Base-by-base conservation (phyloP, 2,888 invertebrate genomes). In the Anthoptus insignis region DNA sequence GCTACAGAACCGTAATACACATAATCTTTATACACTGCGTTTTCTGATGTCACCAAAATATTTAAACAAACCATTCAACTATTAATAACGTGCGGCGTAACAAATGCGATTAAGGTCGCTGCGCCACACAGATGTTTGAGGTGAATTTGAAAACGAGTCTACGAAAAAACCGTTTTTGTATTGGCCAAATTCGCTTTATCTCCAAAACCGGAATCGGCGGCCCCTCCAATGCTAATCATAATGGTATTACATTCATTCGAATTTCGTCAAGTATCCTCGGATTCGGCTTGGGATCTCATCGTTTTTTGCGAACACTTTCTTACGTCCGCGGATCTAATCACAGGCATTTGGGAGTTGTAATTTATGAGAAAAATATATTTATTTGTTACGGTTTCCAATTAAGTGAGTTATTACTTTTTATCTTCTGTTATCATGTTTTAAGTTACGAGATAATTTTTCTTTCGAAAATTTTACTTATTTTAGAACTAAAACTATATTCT, bases 181-280 rank as follows among this genome's bases (percentile, higher is more conserved):
- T 81, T 84, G 82, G 81, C 83, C 76, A 88, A 90, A 87, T 88
- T 88, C 86, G 82, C 81, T 90, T 89, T 91, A 90, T 89, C 84
- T 84, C 80, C 83, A 82, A 92, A 91, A 93, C 92, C 88, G 89
- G 91, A 89, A 91, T 91, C 84, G 78, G 77, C 82, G 81, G 86
- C 85, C 88, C 90, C 90, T 89, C 81, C 82, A 90, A 91, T 90
- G 90, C 91, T 92, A 92, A 93, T 93, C 90, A 87, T 91, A 92
- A 92, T 91, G 84, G 88, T 86, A 92, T 91, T 92, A 92, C 90
- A 89, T 91, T 91, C 88, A 90, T 91, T 90, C 88, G 88, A 85
- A 88, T 89, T 87, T 88, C 86, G 86, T 91, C 86, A 87, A 91
- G 91, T 89, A 88, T 90, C 84, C 57, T 77, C 78, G 75, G 84